phyloP scores from a whole-genome alignment of 2,113 vertebrate genomes.

The Daubentonia madagascariensis region DNA sequence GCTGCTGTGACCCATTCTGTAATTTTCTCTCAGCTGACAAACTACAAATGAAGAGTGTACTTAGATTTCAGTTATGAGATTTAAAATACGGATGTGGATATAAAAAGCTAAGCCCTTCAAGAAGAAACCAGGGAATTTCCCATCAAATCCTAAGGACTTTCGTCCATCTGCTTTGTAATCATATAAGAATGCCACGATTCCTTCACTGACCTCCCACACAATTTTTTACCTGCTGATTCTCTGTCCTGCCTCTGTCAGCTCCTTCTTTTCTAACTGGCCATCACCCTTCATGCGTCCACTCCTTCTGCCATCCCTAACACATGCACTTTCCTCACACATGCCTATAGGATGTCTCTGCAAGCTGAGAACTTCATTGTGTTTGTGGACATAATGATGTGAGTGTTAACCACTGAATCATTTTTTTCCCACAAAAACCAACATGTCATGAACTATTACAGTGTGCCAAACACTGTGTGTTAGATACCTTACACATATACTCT shows the following conservation, averaged over 20 bases:
- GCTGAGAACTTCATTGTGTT: not conserved
- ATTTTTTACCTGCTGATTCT: not conserved
- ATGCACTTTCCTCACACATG: rapidly evolving
- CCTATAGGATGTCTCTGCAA: not conserved
- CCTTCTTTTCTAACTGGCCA: not conserved
- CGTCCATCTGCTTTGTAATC: constrained; percentile 4
- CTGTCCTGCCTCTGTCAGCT: not conserved
- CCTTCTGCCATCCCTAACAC: too few relatives aligned
- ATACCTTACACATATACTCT: not conserved
- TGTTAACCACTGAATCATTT: not conserved
- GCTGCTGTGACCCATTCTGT: constrained; percentile 52
- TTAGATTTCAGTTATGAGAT: constrained; percentile 61
- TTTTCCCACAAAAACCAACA: not conserved
- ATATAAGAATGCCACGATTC: not conserved
- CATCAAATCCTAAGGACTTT: constrained; percentile 46
- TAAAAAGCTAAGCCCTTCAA: constrained; percentile 66
- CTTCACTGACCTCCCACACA: not conserved
- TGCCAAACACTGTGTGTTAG: not conserved
- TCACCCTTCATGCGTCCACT: not conserved
- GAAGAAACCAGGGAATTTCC: constrained; percentile 58
- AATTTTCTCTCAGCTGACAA: constrained; percentile 77
- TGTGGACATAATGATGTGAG: not conserved
- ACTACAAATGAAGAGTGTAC: constrained; percentile 64
- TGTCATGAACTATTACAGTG: not conserved
- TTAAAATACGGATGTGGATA: constrained; percentile 67